Conservation (phyloP, 2,113 vertebrate species). For the Thryonomys swinderianus region DNA sequence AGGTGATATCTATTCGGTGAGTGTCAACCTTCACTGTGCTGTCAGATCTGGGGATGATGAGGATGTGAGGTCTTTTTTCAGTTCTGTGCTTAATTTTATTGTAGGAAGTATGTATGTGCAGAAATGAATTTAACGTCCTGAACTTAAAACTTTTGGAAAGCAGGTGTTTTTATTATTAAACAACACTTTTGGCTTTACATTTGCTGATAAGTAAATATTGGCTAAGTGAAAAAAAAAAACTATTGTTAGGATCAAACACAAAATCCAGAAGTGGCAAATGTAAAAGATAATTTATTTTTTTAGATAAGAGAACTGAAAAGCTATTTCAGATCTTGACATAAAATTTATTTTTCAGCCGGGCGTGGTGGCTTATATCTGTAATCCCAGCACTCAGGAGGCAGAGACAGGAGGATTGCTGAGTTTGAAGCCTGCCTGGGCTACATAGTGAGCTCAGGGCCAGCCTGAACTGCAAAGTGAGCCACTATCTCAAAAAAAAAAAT, state of each 20-base stretch:
- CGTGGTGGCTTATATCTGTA: too few relatives aligned
- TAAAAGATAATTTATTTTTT: background rate
- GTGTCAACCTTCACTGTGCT: background rate
- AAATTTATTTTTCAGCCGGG: background rate
- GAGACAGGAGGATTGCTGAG: too few relatives aligned
- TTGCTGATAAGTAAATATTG: conserved; percentile 45
- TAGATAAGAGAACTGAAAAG: background rate
- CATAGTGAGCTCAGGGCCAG: too few relatives aligned
- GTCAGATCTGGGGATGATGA: background rate
- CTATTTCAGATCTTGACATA: background rate
- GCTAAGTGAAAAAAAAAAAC: conserved; percentile 16
- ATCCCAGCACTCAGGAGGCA: too few relatives aligned
- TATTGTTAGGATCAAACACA: background rate
- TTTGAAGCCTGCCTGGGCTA: too few relatives aligned
- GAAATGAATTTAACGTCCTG: background rate
- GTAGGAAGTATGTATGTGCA: background rate
- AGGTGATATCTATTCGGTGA: background rate
- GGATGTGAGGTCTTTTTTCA: background rate
- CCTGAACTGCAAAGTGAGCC: too few relatives aligned
- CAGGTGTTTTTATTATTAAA: background rate
- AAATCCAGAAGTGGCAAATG: background rate
- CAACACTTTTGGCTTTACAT: background rate
- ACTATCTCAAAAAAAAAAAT: too few relatives aligned
- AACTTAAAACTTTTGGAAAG: background rate
- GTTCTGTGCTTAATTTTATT: background rate